Percentiles rank a stretch among this genome's conserved stretches.
Conservation (phyloP, 1,140 invertebrate genomes). For the Drosophila pachea region DNA sequence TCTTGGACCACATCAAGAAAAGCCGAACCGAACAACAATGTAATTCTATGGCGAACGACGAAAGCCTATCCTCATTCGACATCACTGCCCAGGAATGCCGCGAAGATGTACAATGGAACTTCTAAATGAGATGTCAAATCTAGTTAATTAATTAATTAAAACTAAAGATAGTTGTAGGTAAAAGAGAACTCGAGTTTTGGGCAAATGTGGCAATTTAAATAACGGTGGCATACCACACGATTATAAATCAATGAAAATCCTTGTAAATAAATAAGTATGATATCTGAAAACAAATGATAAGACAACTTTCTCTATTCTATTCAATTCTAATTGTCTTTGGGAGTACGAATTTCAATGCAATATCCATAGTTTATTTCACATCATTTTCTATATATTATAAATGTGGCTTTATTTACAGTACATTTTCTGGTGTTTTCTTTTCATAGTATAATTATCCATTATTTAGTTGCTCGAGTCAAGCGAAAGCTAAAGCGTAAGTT, state of each 20-base stretch:
- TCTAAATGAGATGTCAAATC: conserved; percentile 12
- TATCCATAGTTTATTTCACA: conserved; percentile 49
- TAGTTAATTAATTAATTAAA: conserved; percentile 11
- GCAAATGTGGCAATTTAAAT: background rate
- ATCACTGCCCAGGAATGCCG: background rate
- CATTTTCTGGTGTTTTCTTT: conserved; percentile 34
- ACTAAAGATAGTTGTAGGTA: conserved; percentile 13
- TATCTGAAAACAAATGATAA: no score
- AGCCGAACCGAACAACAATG: conserved; percentile 23
- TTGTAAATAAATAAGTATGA: no score
- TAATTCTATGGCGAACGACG: conserved; percentile 5
- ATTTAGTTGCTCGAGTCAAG: conserved; percentile 41
- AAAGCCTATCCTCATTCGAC: conserved; percentile 5
- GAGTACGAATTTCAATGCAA: conserved; percentile 1
- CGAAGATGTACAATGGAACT: conserved; percentile 37
- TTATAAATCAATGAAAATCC: no score
- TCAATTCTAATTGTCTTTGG: background rate
- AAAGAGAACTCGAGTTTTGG: background rate
- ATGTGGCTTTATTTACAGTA: conserved; percentile 44
- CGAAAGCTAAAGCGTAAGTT: conserved; percentile 43
- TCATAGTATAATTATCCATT: conserved; percentile 22
- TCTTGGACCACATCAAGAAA: conserved; percentile 57
- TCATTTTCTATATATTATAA: conserved; percentile 47
- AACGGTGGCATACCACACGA: background rate
- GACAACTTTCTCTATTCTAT: background rate